Conservation (phyloP, 2,797 vertebrate species). For the Gymnocypris eckloni region DNA sequence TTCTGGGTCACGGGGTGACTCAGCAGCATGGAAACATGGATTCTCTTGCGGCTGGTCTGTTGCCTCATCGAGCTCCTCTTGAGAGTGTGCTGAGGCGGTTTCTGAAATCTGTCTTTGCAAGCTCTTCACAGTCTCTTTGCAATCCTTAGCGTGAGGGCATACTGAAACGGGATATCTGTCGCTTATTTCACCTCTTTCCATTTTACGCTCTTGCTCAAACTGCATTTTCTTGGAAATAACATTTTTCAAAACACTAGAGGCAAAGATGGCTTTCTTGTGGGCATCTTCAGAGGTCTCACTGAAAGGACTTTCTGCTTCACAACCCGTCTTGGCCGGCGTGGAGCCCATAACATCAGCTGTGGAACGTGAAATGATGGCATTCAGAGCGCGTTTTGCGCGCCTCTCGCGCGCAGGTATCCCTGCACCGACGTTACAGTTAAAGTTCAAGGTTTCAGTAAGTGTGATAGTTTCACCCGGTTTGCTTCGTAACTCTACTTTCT, state of each 20-base stretch:
- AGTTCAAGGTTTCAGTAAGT: slow-evolving; percentile 80
- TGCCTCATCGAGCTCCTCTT: slow-evolving; percentile 75
- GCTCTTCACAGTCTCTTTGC: slow-evolving; percentile 63
- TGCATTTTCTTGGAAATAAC: slow-evolving; percentile 99
- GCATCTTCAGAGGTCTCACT: slow-evolving; percentile 70
- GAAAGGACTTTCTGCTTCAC: slow-evolving; percentile 67
- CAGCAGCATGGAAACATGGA: slow-evolving; percentile 9
- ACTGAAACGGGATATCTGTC: slow-evolving; percentile 67
- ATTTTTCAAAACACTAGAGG: slow-evolving; percentile 93
- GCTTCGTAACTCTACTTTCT: slow-evolving; percentile 68
- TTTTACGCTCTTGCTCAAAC: slow-evolving; percentile 91
- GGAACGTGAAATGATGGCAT: slow-evolving; percentile 66
- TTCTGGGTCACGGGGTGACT: slow-evolving; percentile 65
- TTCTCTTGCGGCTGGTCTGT: slow-evolving; percentile 68
- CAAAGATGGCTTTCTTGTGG: slow-evolving; percentile 88
- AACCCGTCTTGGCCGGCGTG: slow-evolving; percentile 67
- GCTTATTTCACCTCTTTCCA: slow-evolving; percentile 87
- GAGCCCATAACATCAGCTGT: slow-evolving; percentile 72
- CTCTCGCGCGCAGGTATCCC: slow-evolving; percentile 62
- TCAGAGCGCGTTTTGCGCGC: slow-evolving; percentile 70
- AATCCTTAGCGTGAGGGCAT: slow-evolving; percentile 66
- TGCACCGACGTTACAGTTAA: slow-evolving; percentile 79
- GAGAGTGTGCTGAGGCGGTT: slow-evolving; percentile 80
- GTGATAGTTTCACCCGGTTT: slow-evolving; percentile 78
- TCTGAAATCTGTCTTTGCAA: slow-evolving; percentile 86